A percentile compares a stretch with the other conserved stretches of the same genome.
These are phyloP conservation scores for Periophthalmus magnuspinnatus DNA, from an alignment of 2,797 vertebrate genomes.

Conservation along the genomic window DNA sequence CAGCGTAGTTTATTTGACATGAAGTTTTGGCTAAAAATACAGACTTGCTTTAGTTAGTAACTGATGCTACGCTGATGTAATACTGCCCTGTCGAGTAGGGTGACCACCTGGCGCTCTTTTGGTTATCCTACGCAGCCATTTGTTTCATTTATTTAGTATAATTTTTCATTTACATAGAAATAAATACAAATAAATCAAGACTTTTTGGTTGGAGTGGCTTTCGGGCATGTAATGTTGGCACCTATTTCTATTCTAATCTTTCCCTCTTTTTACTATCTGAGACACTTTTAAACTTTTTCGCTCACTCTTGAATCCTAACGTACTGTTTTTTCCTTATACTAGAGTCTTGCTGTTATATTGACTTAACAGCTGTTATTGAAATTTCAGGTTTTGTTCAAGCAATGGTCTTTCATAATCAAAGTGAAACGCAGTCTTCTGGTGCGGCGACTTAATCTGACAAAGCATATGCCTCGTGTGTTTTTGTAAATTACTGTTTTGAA, in stretches of 20 bases:
- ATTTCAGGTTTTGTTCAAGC: slow-evolving; percentile 16
- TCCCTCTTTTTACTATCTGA: too few species aligned
- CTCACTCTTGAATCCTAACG: too few species aligned
- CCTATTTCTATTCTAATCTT: too few species aligned
- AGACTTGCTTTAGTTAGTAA: slow-evolving; percentile 49
- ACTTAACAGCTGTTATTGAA: slow-evolving; percentile 4
- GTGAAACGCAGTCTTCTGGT: slow-evolving; percentile 18
- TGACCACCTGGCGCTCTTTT: too few species aligned
- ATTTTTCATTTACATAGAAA: too few species aligned
- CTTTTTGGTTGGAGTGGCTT: too few species aligned
- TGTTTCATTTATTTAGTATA: too few species aligned
- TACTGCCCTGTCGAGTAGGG: background rate
- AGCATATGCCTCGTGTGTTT: slow-evolving; percentile 33
- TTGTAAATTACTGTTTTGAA: slow-evolving; percentile 44
- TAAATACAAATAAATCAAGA: too few species aligned
- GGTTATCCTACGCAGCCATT: too few species aligned
- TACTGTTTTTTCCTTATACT: slow-evolving; percentile 6
- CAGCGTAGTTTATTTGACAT: slow-evolving; percentile 39
- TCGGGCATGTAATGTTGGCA: too few species aligned
- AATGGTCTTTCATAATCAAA: slow-evolving; percentile 4
- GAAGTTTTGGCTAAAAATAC: slow-evolving; percentile 36
- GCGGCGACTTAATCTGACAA: slow-evolving; percentile 22
- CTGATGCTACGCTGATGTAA: slow-evolving; percentile 26
- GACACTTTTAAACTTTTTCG: too few species aligned
- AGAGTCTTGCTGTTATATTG: background rate